Evolutionary conservation across 2,888 invertebrate genomes (phyloP).

Genomic region (Therioaphis trifolii): DNA sequence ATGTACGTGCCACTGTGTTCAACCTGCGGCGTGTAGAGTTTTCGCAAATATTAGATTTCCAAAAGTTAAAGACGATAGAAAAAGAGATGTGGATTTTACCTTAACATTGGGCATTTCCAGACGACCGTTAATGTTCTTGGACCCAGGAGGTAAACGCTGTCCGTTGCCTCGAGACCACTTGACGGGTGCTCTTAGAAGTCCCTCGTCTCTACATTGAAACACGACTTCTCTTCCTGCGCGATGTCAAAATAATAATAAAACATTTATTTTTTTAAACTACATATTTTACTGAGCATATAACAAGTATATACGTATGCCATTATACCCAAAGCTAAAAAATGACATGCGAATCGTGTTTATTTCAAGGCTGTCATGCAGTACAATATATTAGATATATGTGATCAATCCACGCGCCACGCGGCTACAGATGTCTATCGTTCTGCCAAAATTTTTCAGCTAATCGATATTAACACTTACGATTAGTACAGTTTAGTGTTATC

Average conservation of each 20-base stretch:
- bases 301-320: background rate
- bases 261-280: no score
- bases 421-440: no score
- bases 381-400: background rate
- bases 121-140: conserved; percentile 80
- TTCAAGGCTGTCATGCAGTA: no score
- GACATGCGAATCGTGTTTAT: background rate
- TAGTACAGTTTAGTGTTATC: no score
- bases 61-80: background rate
- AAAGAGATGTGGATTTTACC: conserved; percentile 69
- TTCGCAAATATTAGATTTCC: background rate
- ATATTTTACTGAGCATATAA: no score
- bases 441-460: no score
- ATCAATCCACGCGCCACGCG: no score
- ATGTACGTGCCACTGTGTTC: conserved; percentile 84
- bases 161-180: conserved; percentile 81
- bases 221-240: conserved; percentile 87
- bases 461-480: no score
- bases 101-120: conserved; percentile 87
- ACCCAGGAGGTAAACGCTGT: conserved; percentile 80
- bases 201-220: conserved; percentile 92
- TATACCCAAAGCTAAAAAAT: conserved; percentile 20
- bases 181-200: conserved; percentile 80
- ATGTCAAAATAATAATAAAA: background rate
- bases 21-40: conserved; percentile 70